Evolutionary conservation across 2,797 vertebrate species (phyloP), one percentile per base, ranked within the genome.

Genomic region (Antennarius maculatus): DNA sequence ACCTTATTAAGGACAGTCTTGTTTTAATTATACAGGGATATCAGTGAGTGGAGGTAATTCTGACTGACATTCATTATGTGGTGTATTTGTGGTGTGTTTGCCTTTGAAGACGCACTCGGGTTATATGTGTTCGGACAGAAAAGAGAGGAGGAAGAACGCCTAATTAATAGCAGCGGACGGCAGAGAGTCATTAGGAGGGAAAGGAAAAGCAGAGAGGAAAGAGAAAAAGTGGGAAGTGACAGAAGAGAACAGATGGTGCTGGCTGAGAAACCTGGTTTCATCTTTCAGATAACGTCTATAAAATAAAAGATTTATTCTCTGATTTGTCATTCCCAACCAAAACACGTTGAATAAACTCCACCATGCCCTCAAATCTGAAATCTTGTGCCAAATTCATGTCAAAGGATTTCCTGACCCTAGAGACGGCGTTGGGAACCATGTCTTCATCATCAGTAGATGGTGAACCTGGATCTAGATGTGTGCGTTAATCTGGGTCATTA

Each of bases 21-120:
- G 84, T 90, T 89, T 88, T 90, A 90, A 92, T 91, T 90, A 83
- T 61, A 71, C 59, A 49, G 74, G 63, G 72, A 85, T 87, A 90
- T 86, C 81, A 81, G 73, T 5, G 8, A 55, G 59, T 3, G 57
- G 66, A 79, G 85, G 81, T 83, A 63, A 81, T 52, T 84, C 74
- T 89, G 85, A 91, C 82, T 86, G 88, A 79, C 86, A 75, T 81
- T 78, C 69, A 80, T 87, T 79, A 73, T 81, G 76, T 79, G 49
- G 58, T 61, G 58, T 59, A 80, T 34, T 5, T 34, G 31, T 34
- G 31, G 31, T 34, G 31, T 34, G 8, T 89, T 82, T 81, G 84
- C 68, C 66, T 80, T 71, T 74, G 73, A 81, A 85, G 77, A 77
- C 56, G 68, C 76, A 80, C 78, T 65, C 69, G 63, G 63, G 67